phyloP scores from a whole-genome alignment of 2,888 invertebrate species.

The Eupeodes latifasciatus region DNA sequence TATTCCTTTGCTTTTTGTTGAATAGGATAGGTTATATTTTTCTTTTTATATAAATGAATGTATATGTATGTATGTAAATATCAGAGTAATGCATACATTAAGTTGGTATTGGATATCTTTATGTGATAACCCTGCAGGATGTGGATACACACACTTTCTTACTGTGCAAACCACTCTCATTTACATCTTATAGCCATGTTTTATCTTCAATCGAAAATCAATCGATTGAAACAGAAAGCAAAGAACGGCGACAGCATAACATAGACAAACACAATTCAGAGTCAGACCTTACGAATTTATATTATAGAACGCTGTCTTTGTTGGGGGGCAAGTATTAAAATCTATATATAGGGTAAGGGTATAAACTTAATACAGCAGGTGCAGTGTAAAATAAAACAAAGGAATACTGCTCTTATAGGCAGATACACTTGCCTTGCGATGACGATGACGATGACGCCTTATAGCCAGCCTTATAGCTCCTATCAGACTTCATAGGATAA shows the following conservation, averaged over 20 bases:
- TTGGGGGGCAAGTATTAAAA: neutral
- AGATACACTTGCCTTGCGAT: constrained; percentile 12
- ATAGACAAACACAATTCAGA: constrained; percentile 3
- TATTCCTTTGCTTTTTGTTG: constrained; percentile 3
- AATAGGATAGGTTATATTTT: neutral
- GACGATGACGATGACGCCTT: neutral
- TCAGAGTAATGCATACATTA: constrained; percentile 38
- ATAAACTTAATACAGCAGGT: neutral
- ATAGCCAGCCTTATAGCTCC: neutral
- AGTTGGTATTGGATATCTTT: constrained; percentile 28
- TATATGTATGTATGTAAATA: neutral
- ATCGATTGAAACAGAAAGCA: constrained; percentile 57
- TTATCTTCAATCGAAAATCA: constrained; percentile 71
- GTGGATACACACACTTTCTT: constrained; percentile 31
- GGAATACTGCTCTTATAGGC: neutral
- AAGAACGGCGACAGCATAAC: constrained; percentile 30
- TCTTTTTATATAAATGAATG: neutral
- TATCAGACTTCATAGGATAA: neutral
- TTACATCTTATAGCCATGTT: constrained; percentile 58
- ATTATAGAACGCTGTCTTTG: no score
- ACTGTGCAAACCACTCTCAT: constrained; percentile 65
- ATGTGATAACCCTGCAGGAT: constrained; percentile 46
- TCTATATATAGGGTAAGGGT: neutral
- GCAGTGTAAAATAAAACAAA: constrained; percentile 23
- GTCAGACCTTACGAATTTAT: no score